These are phyloP conservation scores for Beroe ovata DNA, from an alignment of 37 sponge, comb jelly and placozoan species.

Conservation along the genomic window DNA sequence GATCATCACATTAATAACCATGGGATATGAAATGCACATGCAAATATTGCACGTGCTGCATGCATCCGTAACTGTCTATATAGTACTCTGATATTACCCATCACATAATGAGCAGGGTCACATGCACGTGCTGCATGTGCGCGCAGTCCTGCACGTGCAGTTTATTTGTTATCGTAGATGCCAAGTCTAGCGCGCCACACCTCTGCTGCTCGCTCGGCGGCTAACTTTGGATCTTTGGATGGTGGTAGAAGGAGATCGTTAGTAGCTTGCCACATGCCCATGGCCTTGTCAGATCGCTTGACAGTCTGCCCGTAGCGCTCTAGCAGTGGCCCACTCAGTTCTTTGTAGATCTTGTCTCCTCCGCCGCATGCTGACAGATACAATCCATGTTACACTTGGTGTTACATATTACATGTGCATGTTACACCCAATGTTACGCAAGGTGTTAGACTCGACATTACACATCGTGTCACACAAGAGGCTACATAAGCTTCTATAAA, in stretches of 20 bases:
- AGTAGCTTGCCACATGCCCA: conserved; percentile 15
- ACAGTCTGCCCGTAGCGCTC: conserved; percentile 22
- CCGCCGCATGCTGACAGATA: conserved; percentile 49
- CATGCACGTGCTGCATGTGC: not conserved
- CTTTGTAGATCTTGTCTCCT: conserved; percentile 43
- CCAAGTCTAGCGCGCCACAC: conserved; percentile 58
- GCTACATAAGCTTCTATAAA: too few relatives aligned
- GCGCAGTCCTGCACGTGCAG: not conserved
- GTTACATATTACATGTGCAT: too few relatives aligned
- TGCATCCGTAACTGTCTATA: too few relatives aligned
- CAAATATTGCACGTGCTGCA: too few relatives aligned
- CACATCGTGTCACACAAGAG: too few relatives aligned
- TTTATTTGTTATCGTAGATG: conserved; percentile 25
- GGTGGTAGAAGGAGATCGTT: not conserved
- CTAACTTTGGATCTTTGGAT: conserved; percentile 45
- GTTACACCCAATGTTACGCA: too few relatives aligned
- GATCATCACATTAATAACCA: too few relatives aligned
- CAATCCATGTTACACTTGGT: too few relatives aligned
- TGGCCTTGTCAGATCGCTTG: conserved; percentile 47
- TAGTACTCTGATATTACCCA: too few relatives aligned
- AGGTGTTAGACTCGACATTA: too few relatives aligned
- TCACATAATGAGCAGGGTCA: too few relatives aligned
- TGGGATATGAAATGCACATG: too few relatives aligned
- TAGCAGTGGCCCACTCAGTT: conserved; percentile 32
- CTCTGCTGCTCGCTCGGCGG: conserved; percentile 45